Base-by-base conservation (phyloP, 2,113 vertebrate genomes). In the Prietella phreatophila region DNA sequence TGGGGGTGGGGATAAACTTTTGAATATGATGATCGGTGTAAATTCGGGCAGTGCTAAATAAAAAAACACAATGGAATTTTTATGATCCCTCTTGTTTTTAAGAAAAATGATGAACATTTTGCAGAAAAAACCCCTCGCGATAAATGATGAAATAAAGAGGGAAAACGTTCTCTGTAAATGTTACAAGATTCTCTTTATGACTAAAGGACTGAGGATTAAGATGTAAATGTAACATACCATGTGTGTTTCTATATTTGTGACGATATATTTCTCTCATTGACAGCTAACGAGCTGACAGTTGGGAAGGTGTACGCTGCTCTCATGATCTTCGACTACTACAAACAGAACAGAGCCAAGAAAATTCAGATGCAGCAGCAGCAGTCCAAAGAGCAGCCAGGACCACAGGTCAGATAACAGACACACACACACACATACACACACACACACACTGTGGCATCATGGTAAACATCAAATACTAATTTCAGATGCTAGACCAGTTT, bases 271-370 rank as follows among this genome's bases (percentile, higher is more conserved):
- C n/a, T 75, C 13, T 91, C 11, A 88, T 58, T 50, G 83, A 13
- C 92, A 99, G 98, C 96, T 0, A 98, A 98, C 83, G 98, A 98
- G 93, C 96, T 99, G 95, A 99, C 98, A 0, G 97, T 99, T 88
- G 98, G 98, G 73, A 99, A 99, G 90, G 98, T 99, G 71, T 99
- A 99, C 0, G 98, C 98, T 0, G 97, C 98, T 0, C 95, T 99
- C 86, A 99, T 99, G 98, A 99, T 99, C 92, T 98, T 99, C 0
- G 98, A 99, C 94, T 99, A 97, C 95, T 98, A 97, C 93, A 99
- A 99, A 87, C 97, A 97, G 95, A 98, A 96, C 86, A 96, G 96
- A 92, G 96, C 95, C 86, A 96, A 94, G 91, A 96, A 95, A 89
- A 94, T 96, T 9, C 97, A 97, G 91, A 93, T 91, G 82, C 96